Evolutionary conservation across 2,888 invertebrate genomes (phyloP).

Genomic region (Azorinus chamasolen): DNA sequence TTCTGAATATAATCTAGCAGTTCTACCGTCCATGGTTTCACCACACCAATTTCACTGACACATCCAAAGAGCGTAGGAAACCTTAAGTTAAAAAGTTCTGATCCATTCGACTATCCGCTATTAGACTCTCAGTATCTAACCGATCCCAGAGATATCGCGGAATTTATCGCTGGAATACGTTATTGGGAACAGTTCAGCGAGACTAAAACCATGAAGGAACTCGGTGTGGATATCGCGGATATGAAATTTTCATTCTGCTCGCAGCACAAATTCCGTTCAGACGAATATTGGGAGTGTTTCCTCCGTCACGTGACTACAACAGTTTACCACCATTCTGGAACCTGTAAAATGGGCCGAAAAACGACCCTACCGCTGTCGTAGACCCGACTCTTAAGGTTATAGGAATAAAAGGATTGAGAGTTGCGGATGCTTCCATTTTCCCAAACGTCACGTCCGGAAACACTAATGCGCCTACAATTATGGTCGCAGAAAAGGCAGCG

Average conservation of each 20-base stretch:
- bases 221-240: conserved; percentile 38
- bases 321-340: conserved; percentile 90
- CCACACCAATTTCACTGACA: conserved; percentile 31
- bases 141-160: conserved; percentile 88
- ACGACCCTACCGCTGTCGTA: conserved; percentile 89
- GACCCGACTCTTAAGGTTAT: conserved; percentile 87
- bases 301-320: conserved; percentile 38
- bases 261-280: conserved; percentile 42
- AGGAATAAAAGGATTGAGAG: conserved; percentile 43
- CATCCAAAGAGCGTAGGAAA: conserved; percentile 92
- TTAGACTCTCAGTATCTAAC: conserved; percentile 96
- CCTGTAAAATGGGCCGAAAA: conserved; percentile 90
- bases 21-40: conserved; percentile 77
- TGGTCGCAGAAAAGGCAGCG: conserved; percentile 38
- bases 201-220: conserved; percentile 47
- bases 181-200: conserved; percentile 41
- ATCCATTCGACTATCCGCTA: conserved; percentile 92
- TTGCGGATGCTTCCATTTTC: conserved; percentile 55
- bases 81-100: conserved; percentile 91
- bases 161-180: conserved; percentile 43
- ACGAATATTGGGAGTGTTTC: conserved; percentile 65
- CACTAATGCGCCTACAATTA: conserved; percentile 49
- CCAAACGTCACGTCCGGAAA: conserved; percentile 56
- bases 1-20: conserved; percentile 12
- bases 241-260: conserved; percentile 49